phyloP scores from a whole-genome alignment of 2,113 vertebrate species.

The Aepyceros melampus region DNA sequence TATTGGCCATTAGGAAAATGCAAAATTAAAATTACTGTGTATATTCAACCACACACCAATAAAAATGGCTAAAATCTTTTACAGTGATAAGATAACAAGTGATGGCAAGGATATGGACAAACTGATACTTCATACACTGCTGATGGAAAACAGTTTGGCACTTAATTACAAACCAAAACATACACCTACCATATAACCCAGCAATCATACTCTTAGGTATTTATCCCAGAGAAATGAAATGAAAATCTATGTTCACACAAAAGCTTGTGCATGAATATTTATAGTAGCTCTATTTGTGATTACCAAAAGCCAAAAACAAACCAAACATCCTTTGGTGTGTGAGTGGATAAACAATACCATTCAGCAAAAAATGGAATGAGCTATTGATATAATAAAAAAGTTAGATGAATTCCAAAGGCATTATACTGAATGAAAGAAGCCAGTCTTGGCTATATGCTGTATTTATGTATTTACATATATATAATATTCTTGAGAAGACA shows the following conservation, averaged over 20 bases:
- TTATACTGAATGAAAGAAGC: background rate
- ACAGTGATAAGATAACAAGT: background rate
- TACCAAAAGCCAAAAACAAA: background rate
- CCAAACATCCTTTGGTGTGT: background rate
- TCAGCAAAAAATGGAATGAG: background rate
- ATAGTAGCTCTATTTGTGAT: background rate
- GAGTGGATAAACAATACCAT: background rate
- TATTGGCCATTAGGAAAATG: background rate
- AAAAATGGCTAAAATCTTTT: background rate
- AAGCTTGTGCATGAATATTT: background rate
- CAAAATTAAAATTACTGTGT: constrained; percentile 3
- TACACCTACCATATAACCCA: background rate
- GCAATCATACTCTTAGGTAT: background rate
- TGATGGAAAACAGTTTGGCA: background rate
- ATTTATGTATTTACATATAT: background rate
- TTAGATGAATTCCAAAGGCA: background rate
- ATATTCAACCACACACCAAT: background rate
- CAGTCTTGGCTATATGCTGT: background rate
- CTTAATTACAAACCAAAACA: background rate
- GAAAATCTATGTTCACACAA: constrained; percentile 7
- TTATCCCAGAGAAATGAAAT: background rate
- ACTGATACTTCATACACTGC: background rate
- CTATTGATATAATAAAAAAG: background rate
- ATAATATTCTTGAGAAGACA: background rate
- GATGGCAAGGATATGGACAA: background rate